phyloP scores from a whole-genome alignment of 2,888 invertebrate species.

The Sipha maydis region DNA sequence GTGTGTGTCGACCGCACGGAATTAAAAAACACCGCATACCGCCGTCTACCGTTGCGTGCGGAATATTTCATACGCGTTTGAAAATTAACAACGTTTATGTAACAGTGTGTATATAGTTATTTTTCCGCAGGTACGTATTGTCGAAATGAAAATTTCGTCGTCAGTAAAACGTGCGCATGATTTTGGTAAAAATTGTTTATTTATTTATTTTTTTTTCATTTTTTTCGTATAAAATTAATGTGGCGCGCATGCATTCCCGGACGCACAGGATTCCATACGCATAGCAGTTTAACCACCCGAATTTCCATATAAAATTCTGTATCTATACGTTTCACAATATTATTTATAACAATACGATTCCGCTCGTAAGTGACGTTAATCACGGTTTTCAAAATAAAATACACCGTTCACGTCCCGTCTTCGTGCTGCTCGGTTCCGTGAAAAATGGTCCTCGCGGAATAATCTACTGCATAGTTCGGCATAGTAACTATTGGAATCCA shows the following conservation, averaged over 20 bases:
- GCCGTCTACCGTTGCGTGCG: not conserved
- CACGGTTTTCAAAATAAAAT: not conserved
- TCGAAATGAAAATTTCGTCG: not conserved
- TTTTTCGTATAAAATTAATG: not conserved
- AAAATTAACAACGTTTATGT: not conserved
- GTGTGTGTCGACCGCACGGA: not conserved
- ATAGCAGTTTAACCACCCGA: too few relatives aligned
- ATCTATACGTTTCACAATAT: too few relatives aligned
- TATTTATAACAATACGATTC: not conserved
- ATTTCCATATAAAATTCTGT: too few relatives aligned
- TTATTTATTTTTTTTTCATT: too few relatives aligned
- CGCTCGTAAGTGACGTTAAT: not conserved
- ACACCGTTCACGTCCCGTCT: too few relatives aligned
- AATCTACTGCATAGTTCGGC: too few relatives aligned
- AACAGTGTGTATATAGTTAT: not conserved
- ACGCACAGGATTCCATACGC: not conserved
- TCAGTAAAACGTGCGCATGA: not conserved
- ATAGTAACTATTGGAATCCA: too few relatives aligned
- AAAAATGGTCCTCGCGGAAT: too few relatives aligned
- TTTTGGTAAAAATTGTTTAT: not conserved
- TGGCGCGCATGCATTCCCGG: not conserved
- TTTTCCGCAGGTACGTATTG: not conserved
- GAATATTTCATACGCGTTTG: not conserved
- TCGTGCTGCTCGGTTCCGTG: too few relatives aligned
- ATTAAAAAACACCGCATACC: not conserved